Percentiles rank a stretch among this genome's conserved stretches.
Conservation (phyloP, 2,888 invertebrate species). For the Dolichopus griseipennis region DNA sequence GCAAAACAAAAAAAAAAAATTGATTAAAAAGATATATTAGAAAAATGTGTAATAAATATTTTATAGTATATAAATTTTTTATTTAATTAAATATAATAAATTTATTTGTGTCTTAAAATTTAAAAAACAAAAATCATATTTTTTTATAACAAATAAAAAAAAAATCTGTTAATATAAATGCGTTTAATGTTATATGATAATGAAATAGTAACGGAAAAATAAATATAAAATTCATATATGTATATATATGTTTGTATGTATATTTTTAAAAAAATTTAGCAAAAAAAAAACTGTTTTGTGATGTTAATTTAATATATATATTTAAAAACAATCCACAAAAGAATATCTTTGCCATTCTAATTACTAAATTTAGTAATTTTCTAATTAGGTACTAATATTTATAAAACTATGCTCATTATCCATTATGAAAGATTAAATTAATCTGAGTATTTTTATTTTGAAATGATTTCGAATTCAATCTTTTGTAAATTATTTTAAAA, state of each 20-base stretch:
- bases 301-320: too few relatives aligned
- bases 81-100: background rate
- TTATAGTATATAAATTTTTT: background rate
- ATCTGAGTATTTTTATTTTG: too few relatives aligned
- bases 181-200: background rate
- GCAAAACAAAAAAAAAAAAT: constrained; percentile 8
- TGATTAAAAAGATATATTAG: background rate
- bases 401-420: too few relatives aligned
- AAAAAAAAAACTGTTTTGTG: background rate
- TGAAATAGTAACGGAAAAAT: background rate
- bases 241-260: too few relatives aligned
- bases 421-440: too few relatives aligned
- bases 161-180: background rate
- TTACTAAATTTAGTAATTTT: too few relatives aligned
- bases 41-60: background rate
- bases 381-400: too few relatives aligned
- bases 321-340: background rate
- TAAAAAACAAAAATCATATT: background rate
- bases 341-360: too few relatives aligned
- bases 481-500: too few relatives aligned
- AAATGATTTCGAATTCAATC: too few relatives aligned
- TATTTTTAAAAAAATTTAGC: background rate
- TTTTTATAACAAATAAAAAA: background rate
- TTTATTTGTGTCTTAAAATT: background rate
- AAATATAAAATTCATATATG: too few relatives aligned